phyloP scores from a whole-genome alignment of 1,140 invertebrate genomes.

The Asbolus verrucosus region DNA sequence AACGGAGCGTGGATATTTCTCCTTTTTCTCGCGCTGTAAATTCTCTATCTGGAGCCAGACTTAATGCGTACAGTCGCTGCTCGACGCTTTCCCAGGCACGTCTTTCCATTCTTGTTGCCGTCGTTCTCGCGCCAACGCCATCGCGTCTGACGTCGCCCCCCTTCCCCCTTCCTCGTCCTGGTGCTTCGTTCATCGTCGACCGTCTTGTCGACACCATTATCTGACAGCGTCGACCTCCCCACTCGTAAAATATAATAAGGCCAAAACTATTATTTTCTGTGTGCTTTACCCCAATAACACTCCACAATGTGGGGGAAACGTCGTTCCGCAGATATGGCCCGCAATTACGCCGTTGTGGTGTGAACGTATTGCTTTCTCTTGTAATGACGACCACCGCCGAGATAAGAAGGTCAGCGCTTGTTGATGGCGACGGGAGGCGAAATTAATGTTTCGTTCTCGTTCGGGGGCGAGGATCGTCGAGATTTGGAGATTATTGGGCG shows the following conservation, averaged over 20 bases:
- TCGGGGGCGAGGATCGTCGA: not conserved
- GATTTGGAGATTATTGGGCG: not conserved
- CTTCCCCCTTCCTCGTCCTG: not conserved
- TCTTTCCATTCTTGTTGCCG: not conserved
- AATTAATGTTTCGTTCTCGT: not conserved
- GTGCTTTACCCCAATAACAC: slow-evolving; percentile 40
- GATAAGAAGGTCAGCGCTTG: slow-evolving; percentile 4
- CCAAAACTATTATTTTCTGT: slow-evolving; percentile 48
- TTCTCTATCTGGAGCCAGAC: not conserved
- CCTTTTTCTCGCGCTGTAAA: too few relatives aligned
- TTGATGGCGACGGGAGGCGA: not conserved
- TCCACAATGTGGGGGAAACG: slow-evolving; percentile 20
- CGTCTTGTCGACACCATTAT: slow-evolving; percentile 34
- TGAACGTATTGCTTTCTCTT: slow-evolving; percentile 30
- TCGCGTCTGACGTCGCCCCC: not conserved
- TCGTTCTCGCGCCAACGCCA: not conserved
- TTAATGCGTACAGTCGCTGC: not conserved
- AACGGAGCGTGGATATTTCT: too few relatives aligned
- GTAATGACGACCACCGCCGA: slow-evolving; percentile 5
- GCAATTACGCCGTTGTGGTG: slow-evolving; percentile 33
- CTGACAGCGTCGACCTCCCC: slow-evolving; percentile 27
- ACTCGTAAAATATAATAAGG: slow-evolving; percentile 51
- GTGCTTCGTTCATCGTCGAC: slow-evolving; percentile 22
- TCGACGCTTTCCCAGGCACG: not conserved
- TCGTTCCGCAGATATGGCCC: slow-evolving; percentile 38